A percentile compares a stretch with the other conserved stretches of the same genome.
Evolutionary conservation across 1,140 invertebrate genomes (phyloP).

Genomic region (Chrysomallon squamiferum): DNA sequence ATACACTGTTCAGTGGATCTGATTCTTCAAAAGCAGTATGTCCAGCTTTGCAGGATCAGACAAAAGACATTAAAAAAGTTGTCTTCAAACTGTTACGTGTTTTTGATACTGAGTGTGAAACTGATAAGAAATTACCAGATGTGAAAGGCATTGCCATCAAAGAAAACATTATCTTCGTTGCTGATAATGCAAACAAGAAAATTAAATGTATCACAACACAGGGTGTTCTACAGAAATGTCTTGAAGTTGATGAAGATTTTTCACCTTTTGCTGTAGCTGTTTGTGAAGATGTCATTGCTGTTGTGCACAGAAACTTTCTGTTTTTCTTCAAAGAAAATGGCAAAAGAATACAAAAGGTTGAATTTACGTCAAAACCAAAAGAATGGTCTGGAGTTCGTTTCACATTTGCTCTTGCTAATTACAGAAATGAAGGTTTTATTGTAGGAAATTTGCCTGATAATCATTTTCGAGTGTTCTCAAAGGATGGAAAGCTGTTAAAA

Average conservation of each 20-base stretch:
- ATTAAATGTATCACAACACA: not conserved
- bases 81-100: not conserved
- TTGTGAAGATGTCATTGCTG: not conserved
- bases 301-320: not conserved
- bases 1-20: no score
- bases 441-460: not conserved
- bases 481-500: not conserved
- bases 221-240: not conserved
- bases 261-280: not conserved
- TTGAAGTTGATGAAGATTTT: not conserved
- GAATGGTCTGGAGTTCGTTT: not conserved
- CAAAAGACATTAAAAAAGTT: no score
- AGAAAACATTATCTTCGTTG: not conserved
- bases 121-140: not conserved
- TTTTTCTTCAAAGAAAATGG: not conserved
- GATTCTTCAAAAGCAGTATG: no score
- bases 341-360: not conserved
- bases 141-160: not conserved
- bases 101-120: not conserved
- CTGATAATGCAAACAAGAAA: not conserved
- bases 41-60: no score
- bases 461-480: not conserved
- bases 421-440: not conserved
- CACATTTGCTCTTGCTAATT: not conserved
- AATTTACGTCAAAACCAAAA: not conserved